phyloP scores from a whole-genome alignment of 2,797 vertebrate genomes.

The Nannoperca obscura region DNA sequence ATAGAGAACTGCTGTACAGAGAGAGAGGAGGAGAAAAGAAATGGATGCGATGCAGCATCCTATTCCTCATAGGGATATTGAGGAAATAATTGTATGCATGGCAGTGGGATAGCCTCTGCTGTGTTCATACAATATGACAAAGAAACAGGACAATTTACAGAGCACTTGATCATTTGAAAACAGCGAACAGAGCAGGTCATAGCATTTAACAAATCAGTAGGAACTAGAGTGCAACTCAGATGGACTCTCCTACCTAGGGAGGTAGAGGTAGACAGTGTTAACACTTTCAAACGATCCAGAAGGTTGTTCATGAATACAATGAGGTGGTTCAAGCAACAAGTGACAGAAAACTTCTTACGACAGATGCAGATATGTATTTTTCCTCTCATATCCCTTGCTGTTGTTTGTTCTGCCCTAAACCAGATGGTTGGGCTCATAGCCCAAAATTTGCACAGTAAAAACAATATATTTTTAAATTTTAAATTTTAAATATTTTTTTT shows the following conservation, averaged over 20 bases:
- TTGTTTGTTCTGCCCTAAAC: conserved; percentile 46
- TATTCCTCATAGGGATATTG: conserved; percentile 50
- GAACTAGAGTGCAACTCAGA: conserved; percentile 24
- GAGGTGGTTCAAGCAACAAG: conserved; percentile 13
- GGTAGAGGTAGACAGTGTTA: no score
- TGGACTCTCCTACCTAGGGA: conserved; percentile 7
- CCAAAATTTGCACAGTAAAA: conserved; percentile 46
- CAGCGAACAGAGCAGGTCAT: conserved; percentile 46
- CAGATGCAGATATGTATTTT: conserved; percentile 51
- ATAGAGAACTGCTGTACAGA: conserved; percentile 69
- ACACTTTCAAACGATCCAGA: conserved; percentile 3
- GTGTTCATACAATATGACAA: conserved; percentile 49
- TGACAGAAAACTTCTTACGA: conserved; percentile 38
- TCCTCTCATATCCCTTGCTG: conserved; percentile 41
- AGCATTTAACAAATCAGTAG: conserved; percentile 39
- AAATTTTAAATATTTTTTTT: conserved; percentile 37
- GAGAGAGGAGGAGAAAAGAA: conserved; percentile 39
- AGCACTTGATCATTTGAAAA: conserved; percentile 51
- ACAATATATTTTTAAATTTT: no score
- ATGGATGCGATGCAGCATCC: conserved; percentile 53
- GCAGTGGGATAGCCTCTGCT: conserved; percentile 42
- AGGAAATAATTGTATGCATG: conserved; percentile 51
- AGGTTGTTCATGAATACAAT: background rate
- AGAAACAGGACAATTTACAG: conserved; percentile 60
- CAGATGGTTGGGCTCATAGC: conserved; percentile 75